Evolutionary conservation across 2,113 vertebrate species (phyloP), one percentile per base, ranked within the genome.

Genomic region (Tupaia chinensis): DNA sequence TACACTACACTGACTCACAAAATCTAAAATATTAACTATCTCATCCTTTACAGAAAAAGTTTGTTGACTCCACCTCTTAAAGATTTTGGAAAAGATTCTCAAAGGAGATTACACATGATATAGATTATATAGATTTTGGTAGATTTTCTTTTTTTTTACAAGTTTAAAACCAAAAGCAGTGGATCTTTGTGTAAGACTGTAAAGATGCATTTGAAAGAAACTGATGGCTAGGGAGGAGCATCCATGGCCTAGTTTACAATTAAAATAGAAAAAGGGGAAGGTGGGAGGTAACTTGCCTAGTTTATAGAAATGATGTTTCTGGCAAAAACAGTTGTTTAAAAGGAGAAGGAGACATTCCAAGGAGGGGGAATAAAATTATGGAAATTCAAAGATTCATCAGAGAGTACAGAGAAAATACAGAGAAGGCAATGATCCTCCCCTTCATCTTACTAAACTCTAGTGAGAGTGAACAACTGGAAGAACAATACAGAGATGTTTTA

Each of bases 111-210:
- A 82, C 27, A 78, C 13, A 66, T 34, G 7, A n/a, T n/a, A n/a
- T n/a, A n/a, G n/a, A n/a, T n/a, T n/a, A 95, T 53, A 13, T 86
- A 8, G 22, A 17, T 25, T 91, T 81, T 54, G 23, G 54, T 58
- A 34, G 29, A 61, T 44, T 44, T 3, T n/a, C n/a, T 44, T 44
- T 44, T 44, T 44, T 44, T 44, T 44, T 44, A 98, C 97, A 98
- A 97, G 53, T 96, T 98, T 98, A 98, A 98, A 98, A 98, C 98
- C 98, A 98, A 98, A 98, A 98, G 98, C 98, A 98, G 97, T 98
- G 98, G 98, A 98, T 95, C 97, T 97, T 98, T 98, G 97, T 98
- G 98, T 97, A 98, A 98, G 98, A 98, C 97, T 98, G 98, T 98
- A 95, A 98, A 98, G 98, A 98, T 97, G 98, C 97, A 97, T 97